phyloP scores from a whole-genome alignment of 2,113 vertebrate species.

The Ia io region DNA sequence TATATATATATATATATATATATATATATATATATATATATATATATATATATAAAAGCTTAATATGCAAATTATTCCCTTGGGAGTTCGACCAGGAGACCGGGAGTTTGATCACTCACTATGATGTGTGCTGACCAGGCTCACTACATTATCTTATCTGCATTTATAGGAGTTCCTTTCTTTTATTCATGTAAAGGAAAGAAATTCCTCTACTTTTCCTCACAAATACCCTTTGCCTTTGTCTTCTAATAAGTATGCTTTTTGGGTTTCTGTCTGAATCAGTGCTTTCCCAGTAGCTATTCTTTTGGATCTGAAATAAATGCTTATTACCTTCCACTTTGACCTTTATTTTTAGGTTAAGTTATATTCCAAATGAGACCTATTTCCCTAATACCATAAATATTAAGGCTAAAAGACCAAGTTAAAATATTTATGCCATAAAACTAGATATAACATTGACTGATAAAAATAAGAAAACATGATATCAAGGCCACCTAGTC shows the following conservation, averaged over 20 bases:
- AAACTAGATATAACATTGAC: slow-evolving; percentile 6
- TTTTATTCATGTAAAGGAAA: neutral
- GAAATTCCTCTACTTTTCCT: neutral
- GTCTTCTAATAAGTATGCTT: neutral
- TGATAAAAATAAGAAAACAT: slow-evolving; percentile 13
- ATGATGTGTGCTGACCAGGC: no score
- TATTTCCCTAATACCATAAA: neutral
- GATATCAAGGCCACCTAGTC: neutral
- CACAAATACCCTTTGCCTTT: neutral
- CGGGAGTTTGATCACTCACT: no score
- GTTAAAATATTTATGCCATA: neutral
- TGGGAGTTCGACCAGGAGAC: no score
- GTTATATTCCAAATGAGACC: neutral
- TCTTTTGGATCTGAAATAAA: neutral
- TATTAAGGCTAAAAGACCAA: neutral
- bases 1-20: no score
- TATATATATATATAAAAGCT: no score
- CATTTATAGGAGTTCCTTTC: neutral
- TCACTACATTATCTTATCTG: neutral
- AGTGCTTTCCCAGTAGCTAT: neutral
- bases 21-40: no score
- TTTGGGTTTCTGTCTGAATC: neutral
- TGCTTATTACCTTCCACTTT: neutral
- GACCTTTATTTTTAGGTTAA: neutral
- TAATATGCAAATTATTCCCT: no score